Evolutionary conservation across 2,888 invertebrate species (phyloP).

Genomic region (Holacanthella duospinosa): DNA sequence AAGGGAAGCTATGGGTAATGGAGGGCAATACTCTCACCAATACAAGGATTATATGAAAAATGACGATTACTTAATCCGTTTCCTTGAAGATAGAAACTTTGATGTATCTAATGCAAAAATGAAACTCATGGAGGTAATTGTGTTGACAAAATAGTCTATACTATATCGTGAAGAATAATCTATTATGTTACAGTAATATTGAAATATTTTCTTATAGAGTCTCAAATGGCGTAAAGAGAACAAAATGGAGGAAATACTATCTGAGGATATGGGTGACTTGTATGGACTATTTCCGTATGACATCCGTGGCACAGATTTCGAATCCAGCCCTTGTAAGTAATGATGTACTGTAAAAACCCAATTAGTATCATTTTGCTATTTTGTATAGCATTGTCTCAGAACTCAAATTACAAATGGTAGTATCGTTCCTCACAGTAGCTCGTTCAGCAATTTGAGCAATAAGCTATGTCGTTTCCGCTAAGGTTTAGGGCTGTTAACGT

Average conservation of each 20-base stretch:
- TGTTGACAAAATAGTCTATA: too few relatives aligned
- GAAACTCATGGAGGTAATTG: background rate
- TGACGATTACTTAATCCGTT: background rate
- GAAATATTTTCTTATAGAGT: background rate
- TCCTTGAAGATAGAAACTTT: background rate
- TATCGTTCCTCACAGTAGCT: too few relatives aligned
- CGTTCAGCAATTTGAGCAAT: too few relatives aligned
- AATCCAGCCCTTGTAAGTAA: constrained; percentile 6
- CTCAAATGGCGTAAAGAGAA: constrained; percentile 17
- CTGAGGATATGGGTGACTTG: constrained; percentile 11
- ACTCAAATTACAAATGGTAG: too few relatives aligned
- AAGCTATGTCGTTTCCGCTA: too few relatives aligned
- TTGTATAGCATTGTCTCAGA: too few relatives aligned
- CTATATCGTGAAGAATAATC: background rate
- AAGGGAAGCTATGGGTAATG: background rate
- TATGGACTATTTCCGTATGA: background rate
- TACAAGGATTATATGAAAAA: background rate
- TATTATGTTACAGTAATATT: background rate
- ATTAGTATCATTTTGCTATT: background rate
- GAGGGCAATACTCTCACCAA: background rate
- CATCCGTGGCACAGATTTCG: constrained; percentile 7
- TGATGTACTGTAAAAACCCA: background rate
- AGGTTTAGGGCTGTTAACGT: too few relatives aligned
- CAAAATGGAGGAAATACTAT: constrained; percentile 9
- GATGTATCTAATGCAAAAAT: background rate